A percentile compares a stretch with the other conserved stretches of the same genome.
Conservation (phyloP, 2,797 vertebrate species). For the Gymnocypris eckloni region DNA sequence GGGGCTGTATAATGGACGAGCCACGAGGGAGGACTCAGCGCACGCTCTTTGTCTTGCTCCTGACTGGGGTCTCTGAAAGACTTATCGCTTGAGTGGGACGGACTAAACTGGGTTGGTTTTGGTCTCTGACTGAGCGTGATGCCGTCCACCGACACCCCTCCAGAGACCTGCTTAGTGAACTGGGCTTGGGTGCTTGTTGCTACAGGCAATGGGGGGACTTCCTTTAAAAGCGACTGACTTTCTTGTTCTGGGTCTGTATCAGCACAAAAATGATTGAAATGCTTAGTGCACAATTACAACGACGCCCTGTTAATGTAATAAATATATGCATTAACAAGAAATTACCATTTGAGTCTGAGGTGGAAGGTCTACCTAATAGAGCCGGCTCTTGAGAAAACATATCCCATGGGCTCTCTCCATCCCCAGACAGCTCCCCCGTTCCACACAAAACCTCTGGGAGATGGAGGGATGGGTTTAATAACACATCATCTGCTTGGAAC, state of each 20-base stretch:
- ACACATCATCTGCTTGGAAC: constrained; percentile 48
- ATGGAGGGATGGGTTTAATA: constrained; percentile 37
- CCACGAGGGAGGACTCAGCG: constrained; percentile 20
- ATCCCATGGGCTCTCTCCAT: constrained; percentile 51
- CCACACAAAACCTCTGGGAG: constrained; percentile 51
- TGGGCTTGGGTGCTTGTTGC: constrained; percentile 44
- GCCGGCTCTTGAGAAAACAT: constrained; percentile 50
- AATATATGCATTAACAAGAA: constrained; percentile 21
- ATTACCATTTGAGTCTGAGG: constrained; percentile 42
- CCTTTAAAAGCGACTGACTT: constrained; percentile 41
- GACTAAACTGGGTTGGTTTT: constrained; percentile 17
- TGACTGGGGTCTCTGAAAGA: constrained; percentile 27
- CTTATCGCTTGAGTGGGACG: neutral
- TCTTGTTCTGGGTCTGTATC: constrained; percentile 35
- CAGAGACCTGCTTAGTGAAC: constrained; percentile 2
- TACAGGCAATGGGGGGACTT: constrained; percentile 8
- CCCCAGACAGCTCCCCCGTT: constrained; percentile 12
- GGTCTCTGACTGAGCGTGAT: constrained; percentile 36
- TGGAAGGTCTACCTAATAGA: constrained; percentile 46
- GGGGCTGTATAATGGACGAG: neutral
- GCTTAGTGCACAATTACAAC: neutral
- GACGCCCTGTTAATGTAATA: neutral
- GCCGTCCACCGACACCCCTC: neutral
- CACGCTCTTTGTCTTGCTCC: neutral
- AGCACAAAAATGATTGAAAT: neutral